phyloP scores from a whole-genome alignment of 2,113 vertebrate genomes.

The Colinus virginianus region DNA sequence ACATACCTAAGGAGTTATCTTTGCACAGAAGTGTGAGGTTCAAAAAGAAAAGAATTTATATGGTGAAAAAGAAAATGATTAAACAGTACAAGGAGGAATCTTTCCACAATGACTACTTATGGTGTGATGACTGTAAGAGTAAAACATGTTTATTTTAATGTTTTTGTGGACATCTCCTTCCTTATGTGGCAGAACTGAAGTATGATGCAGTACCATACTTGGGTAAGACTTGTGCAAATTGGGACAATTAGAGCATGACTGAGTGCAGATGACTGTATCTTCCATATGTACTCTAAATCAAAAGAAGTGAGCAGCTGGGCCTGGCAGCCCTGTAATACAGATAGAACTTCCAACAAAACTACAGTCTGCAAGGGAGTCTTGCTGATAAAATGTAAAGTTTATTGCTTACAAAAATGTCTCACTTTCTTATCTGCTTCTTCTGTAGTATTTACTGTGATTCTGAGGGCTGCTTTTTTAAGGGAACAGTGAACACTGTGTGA shows the following conservation, averaged over 20 bases:
- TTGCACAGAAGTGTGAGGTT: background rate
- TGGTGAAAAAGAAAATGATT: background rate
- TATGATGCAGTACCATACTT: background rate
- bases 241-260: background rate
- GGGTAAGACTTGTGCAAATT: background rate
- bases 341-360: background rate
- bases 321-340: too few relatives aligned
- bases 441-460: background rate
- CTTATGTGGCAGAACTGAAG: background rate
- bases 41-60: background rate
- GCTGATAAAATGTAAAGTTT: background rate
- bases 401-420: background rate
- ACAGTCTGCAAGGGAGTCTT: too few relatives aligned
- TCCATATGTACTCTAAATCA: background rate
- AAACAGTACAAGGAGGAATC: background rate
- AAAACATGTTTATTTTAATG: background rate
- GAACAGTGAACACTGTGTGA: background rate
- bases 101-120: background rate
- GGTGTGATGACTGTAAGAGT: background rate
- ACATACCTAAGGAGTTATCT: background rate
- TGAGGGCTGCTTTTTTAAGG: background rate
- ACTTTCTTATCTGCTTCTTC: background rate
- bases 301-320: background rate
- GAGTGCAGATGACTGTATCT: background rate
- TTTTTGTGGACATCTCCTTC: background rate